Evolutionary conservation across 2,888 invertebrate genomes (phyloP), one percentile per base, ranked within the genome.

Genomic region (Zhuqinia jingwanae): DNA sequence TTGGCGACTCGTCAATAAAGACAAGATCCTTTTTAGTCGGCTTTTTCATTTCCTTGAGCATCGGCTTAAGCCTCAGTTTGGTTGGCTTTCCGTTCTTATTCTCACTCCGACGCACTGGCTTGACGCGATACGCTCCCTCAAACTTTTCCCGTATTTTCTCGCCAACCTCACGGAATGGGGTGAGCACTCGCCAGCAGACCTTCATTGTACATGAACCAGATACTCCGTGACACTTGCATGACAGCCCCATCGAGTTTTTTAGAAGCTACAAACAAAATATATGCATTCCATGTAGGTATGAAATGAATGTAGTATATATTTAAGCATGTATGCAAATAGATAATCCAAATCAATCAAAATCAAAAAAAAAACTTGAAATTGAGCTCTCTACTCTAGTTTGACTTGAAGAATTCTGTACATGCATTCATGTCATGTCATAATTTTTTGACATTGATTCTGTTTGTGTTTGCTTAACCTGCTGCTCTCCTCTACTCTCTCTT

Each of bases 21-120:
- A 98, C 97, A 90, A 98, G 93, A 92, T 98, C 98, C n/a, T 96
- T 96, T 92, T 96, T 96, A 91, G 96, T 96, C 0, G 97, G 97
- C 92, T 96, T 96, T 93, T 97, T 97, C 93, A 96, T 94, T 89
- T 96, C 96, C 27, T 95, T 94, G 91, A 95, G 95, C 63, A 95
- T 92, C 0, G 96, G 96, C 91, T 95, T 94, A 79, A 97, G 93
- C 89, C 92, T 88, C 58, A 91, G 68, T 47, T 90, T 89, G 47
- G 82, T 83, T 22, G 81, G 75, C 27, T 89, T 89, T 22, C 87
- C 90, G 73, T 89, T 90, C 56, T 89, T 90, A 76, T 87, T 90
- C 20, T 89, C 70, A 88, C 84, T 88, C 89, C 94, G 94, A 91
- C 95, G 95, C 20, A 95, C 95, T 30, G 95, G 93, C 88, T 95